These are phyloP conservation scores for Drosophila simulans DNA, from an alignment of 1,140 invertebrate species.

Conservation along the genomic window DNA sequence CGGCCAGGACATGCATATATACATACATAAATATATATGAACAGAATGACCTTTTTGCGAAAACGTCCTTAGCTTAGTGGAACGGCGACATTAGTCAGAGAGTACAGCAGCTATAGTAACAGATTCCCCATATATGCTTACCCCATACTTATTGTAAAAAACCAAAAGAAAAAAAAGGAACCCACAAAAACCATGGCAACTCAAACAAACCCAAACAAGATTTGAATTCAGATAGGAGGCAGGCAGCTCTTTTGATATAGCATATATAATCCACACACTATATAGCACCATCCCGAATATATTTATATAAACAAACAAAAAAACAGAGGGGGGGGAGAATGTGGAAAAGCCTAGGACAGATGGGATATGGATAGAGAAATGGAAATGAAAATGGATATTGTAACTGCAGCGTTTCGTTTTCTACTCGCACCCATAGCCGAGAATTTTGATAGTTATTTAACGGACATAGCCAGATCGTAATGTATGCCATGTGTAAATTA, in stretches of 20 bases:
- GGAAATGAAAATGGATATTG: slow-evolving; percentile 18
- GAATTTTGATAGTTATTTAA: slow-evolving; percentile 49
- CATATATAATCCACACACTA: slow-evolving; percentile 44
- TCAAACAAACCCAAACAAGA: not conserved
- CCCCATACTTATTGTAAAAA: slow-evolving; percentile 29
- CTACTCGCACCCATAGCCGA: slow-evolving; percentile 48
- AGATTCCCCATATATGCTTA: slow-evolving; percentile 18
- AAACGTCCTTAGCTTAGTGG: slow-evolving; percentile 78
- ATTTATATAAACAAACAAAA: slow-evolving; percentile 35
- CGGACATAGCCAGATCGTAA: slow-evolving; percentile 38
- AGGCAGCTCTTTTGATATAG: slow-evolving; percentile 53
- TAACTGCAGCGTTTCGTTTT: slow-evolving; percentile 35
- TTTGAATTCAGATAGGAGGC: slow-evolving; percentile 22
- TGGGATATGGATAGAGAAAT: not conserved
- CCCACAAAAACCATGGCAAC: not conserved
- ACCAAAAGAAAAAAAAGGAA: slow-evolving; percentile 14
- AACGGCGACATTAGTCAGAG: slow-evolving; percentile 43
- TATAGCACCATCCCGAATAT: slow-evolving; percentile 44
- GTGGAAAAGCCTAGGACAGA: slow-evolving; percentile 1
- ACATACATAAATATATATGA: slow-evolving; percentile 14
- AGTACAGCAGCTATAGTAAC: slow-evolving; percentile 27
- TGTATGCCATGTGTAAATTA: slow-evolving; percentile 39
- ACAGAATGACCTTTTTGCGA: slow-evolving; percentile 72
- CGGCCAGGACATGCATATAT: slow-evolving; percentile 18
- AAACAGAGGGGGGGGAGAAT: not conserved